Evolutionary conservation across 2,888 invertebrate genomes (phyloP), one percentile per base, ranked within the genome.

Genomic region (Lacanobia wlatinum): DNA sequence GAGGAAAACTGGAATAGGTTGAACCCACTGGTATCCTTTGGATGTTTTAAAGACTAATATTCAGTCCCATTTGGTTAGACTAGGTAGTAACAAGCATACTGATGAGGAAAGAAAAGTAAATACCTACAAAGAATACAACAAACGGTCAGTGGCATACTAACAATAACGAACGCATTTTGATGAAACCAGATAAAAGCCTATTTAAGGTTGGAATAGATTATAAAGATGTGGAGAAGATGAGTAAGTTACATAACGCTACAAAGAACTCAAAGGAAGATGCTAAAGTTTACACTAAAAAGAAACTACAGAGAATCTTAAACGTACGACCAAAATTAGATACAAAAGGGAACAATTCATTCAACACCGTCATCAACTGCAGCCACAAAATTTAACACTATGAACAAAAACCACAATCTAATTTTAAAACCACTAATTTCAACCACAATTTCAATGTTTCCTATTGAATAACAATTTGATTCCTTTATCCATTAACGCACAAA

Each of bases 1-100:
- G 21, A 61, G 75, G 61, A 76, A 62, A 75, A 76, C 53, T n/a
- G 68, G 9, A 60, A 60, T 28, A 53, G 8, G 8, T 28, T 12
- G 14, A 1, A 8, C 16, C 18, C 18, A 38, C 34, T 21, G 21
- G 18, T 43, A 53, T 43, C 21, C 18, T 53, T 43, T 75, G 52
- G 28, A 59, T 8, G 14, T 18, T 48, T 3, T 12, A 8, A 59
- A 2, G 38, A 18, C 10, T 38, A 7, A 40, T 58, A 38, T 43
- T 23, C 8, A 72, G 63, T 7, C 12, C 6, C 4, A 14, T 73
- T 64, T 28, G 14, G 9, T 12, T 9, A 6, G 2, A 50, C 14
- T 18, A 9, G 10, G 5, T 14, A 16, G 7, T 52, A n/a, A 2
- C 1, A 18, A 66, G 43, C 18, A n/a, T 5, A 16, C n/a, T 0